phyloP scores from a whole-genome alignment of 2,113 vertebrate genomes.

The Triplophysa rosa region DNA sequence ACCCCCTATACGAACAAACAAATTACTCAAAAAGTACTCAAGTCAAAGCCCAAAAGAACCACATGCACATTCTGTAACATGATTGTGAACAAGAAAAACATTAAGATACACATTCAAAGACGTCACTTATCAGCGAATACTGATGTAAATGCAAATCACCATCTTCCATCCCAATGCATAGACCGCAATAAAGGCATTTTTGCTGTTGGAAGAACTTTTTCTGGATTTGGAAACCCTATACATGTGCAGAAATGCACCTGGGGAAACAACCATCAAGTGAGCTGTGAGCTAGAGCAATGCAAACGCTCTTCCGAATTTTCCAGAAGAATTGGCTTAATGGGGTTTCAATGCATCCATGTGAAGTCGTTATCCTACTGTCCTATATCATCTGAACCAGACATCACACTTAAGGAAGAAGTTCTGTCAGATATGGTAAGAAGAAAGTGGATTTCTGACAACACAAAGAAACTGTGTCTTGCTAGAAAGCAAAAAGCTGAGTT shows the following conservation, averaged over 20 bases:
- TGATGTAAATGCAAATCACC: not conserved
- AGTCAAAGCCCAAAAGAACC: not conserved
- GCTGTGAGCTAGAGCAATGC: not conserved
- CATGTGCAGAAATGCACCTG: conserved; percentile 9
- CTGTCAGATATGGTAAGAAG: no score
- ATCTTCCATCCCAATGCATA: not conserved
- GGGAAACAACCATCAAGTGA: not conserved
- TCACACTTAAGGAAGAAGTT: no score
- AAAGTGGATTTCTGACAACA: no score
- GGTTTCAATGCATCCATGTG: not conserved
- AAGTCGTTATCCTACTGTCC: not conserved
- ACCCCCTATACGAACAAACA: no score
- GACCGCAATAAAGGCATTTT: not conserved
- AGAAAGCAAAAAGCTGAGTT: no score
- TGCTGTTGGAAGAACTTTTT: not conserved
- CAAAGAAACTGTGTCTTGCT: no score
- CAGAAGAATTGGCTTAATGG: conserved; percentile 3
- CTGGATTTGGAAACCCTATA: not conserved
- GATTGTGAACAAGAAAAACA: not conserved
- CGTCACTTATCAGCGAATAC: not conserved
- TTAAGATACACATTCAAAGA: conserved; percentile 6
- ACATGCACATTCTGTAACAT: not conserved
- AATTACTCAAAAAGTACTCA: not conserved
- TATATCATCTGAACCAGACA: no score
- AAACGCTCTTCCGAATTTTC: not conserved